phyloP scores from a whole-genome alignment of 1,140 invertebrate species.

The Tetranychus urticae region DNA sequence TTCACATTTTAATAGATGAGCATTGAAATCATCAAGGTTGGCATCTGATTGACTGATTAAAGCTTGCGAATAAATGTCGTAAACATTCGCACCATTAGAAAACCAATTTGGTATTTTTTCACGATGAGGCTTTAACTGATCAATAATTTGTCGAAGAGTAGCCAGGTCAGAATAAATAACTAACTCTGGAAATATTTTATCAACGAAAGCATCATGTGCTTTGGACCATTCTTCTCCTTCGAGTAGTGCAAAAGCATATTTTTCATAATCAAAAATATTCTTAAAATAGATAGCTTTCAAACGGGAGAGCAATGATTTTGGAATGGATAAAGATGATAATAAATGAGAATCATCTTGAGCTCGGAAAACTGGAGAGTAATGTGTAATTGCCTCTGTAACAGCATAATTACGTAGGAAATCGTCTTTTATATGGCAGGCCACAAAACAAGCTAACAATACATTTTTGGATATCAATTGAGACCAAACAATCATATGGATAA shows the following conservation, averaged over 20 bases:
- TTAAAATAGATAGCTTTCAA: slow-evolving; percentile 4
- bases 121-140: background rate
- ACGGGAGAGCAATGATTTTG: background rate
- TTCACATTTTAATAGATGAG: background rate
- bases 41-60: background rate
- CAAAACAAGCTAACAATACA: slow-evolving; percentile 6
- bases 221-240: slow-evolving; percentile 1
- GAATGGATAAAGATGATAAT: background rate
- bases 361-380: background rate
- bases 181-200: slow-evolving; percentile 5
- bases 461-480: slow-evolving; percentile 1
- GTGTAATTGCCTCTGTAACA: background rate
- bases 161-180: slow-evolving; percentile 1
- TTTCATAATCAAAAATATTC: background rate
- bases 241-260: background rate
- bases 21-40: slow-evolving; percentile 1
- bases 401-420: slow-evolving; percentile 2
- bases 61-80: slow-evolving; percentile 1
- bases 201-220: slow-evolving; percentile 3
- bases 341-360: slow-evolving; percentile 1
- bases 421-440: slow-evolving; percentile 9
- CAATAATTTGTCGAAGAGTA: background rate
- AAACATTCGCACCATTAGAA: slow-evolving; percentile 1
- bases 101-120: slow-evolving; percentile 4
- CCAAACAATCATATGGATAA: slow-evolving; percentile 3